Evolutionary conservation across 2,888 invertebrate genomes (phyloP).

Genomic region (Dione vanillae): DNA sequence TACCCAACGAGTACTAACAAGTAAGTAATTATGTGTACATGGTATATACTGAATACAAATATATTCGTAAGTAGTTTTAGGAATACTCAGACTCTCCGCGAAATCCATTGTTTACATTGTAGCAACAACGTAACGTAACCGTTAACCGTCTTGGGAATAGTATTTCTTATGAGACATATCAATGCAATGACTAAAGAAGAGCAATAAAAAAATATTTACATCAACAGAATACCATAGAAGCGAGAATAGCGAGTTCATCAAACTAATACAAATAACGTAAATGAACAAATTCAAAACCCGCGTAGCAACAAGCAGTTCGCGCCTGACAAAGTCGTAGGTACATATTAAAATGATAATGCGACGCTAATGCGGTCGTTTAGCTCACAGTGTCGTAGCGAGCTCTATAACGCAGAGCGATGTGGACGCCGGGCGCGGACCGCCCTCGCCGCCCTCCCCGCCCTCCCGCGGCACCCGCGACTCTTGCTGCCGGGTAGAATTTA

Average conservation of each 20-base stretch:
- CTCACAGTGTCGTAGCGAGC: conserved; percentile 3
- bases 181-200: neutral
- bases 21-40: conserved; percentile 20
- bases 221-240: neutral
- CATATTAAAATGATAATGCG: conserved; percentile 33
- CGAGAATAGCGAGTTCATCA: neutral
- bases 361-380: conserved; percentile 34
- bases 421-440: conserved; percentile 32
- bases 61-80: neutral
- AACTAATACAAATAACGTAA: neutral
- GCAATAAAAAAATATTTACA: neutral
- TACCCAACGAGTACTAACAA: conserved; percentile 15
- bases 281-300: neutral
- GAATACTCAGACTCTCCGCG: neutral
- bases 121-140: too few species aligned
- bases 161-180: neutral
- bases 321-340: neutral
- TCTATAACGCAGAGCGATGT: conserved; percentile 14
- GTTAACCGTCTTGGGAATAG: neutral
- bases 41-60: conserved; percentile 11
- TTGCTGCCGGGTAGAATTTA: neutral
- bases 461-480: neutral
- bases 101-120: neutral
- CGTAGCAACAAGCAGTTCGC: neutral
- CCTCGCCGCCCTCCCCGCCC: conserved; percentile 10